Percentiles rank a stretch among this genome's conserved stretches.
These are phyloP conservation scores for Alectoris magna DNA, from an alignment of 2,797 vertebrate genomes.

Conservation along the genomic window DNA sequence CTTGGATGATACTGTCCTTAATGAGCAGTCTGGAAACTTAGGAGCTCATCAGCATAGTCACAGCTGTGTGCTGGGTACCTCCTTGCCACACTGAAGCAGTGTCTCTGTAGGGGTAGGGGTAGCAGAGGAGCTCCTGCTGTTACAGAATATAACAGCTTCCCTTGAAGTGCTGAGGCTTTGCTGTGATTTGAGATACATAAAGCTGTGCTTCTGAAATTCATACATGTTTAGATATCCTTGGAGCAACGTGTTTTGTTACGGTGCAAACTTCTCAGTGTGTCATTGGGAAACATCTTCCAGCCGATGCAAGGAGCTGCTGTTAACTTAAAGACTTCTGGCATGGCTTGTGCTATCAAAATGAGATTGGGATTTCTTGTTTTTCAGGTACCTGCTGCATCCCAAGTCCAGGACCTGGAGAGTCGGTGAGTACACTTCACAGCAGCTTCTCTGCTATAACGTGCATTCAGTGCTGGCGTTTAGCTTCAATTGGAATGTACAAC, in stretches of 20 bases:
- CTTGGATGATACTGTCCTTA: background rate
- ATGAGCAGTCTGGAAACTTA: background rate
- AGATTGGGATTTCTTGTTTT: constrained; percentile 50
- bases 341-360: background rate
- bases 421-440: constrained; percentile 76
- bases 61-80: background rate
- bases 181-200: background rate
- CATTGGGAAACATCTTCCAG: background rate
- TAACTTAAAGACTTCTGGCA: background rate
- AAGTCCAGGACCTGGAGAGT: constrained; percentile 74
- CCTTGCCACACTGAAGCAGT: background rate
- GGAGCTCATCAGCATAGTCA: background rate
- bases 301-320: background rate
- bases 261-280: background rate
- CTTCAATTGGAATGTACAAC: background rate
- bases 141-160: background rate
- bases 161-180: background rate
- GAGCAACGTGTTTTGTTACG: background rate
- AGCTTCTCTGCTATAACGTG: background rate
- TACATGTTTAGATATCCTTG: background rate
- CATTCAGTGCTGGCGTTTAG: background rate
- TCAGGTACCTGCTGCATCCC: constrained; percentile 71
- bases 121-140: background rate
- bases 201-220: background rate
- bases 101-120: background rate